A percentile compares a stretch with the other conserved stretches of the same genome.
These are phyloP conservation scores for Paracentrotus lividus DNA, from an alignment of 53 echinoderm and acorn worm species.

Conservation along the genomic window DNA sequence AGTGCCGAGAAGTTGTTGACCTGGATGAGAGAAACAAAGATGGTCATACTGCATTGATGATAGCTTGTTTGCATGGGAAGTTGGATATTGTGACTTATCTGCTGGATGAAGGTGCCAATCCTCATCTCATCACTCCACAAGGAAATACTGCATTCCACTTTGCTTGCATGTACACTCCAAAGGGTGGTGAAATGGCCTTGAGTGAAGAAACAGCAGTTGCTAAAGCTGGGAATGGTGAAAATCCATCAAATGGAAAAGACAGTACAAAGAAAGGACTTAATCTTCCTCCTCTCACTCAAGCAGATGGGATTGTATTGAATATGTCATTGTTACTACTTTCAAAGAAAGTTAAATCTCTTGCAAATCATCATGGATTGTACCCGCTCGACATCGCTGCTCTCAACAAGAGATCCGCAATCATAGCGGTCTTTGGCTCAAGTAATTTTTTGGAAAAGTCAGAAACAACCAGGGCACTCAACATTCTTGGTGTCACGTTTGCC, in stretches of 20 bases:
- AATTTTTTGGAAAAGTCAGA: not conserved
- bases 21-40: not conserved
- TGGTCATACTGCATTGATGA: constrained; percentile 21
- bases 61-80: constrained; percentile 30
- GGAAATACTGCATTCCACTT: constrained; percentile 39
- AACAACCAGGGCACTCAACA: not conserved
- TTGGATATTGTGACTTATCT: constrained; percentile 21
- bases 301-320: not conserved
- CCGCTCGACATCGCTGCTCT: constrained; percentile 9
- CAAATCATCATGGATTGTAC: not conserved
- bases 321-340: not conserved
- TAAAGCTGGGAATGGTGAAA: not conserved
- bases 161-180: not conserved
- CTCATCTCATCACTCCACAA: not conserved
- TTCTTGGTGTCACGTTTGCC: not conserved
- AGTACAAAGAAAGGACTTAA: not conserved
- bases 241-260: not conserved
- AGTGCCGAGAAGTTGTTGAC: not conserved
- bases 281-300: not conserved
- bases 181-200: not conserved
- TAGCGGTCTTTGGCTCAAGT: not conserved
- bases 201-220: not conserved
- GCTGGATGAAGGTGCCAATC: constrained; percentile 16
- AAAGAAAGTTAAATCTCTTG: not conserved
- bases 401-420: not conserved